A percentile compares a stretch with the other conserved stretches of the same genome.
phyloP scores from a whole-genome alignment of 2,888 invertebrate genomes.

The Dromius quadrimaculatus region DNA sequence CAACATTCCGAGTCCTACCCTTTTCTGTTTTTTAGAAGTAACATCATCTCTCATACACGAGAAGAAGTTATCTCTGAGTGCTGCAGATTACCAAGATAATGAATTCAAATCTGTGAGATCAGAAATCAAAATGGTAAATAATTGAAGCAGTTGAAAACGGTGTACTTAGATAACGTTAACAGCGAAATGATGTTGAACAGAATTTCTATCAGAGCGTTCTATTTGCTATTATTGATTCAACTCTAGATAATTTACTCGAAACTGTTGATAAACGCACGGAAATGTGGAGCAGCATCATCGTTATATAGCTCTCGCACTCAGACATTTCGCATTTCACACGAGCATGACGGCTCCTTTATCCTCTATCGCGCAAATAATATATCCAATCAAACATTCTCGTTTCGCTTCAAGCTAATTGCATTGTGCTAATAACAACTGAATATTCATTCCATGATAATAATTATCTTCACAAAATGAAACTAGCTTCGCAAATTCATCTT shows the following conservation, averaged over 20 bases:
- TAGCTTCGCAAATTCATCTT: too few relatives aligned
- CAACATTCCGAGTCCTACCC: too few relatives aligned
- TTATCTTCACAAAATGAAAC: not conserved
- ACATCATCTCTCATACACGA: too few relatives aligned
- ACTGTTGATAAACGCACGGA: constrained; percentile 33
- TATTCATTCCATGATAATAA: constrained; percentile 1
- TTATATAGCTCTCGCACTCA: constrained; percentile 28
- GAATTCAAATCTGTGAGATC: too few relatives aligned
- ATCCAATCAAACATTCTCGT: constrained; percentile 28
- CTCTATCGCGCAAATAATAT: constrained; percentile 25
- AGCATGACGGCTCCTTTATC: constrained; percentile 13
- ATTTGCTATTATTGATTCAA: constrained; percentile 24
- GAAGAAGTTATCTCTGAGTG: too few relatives aligned
- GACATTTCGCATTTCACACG: not conserved
- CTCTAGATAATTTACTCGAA: constrained; percentile 25
- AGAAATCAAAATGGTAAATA: too few relatives aligned
- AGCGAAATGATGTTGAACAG: constrained; percentile 12
- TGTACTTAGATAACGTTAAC: constrained; percentile 3
- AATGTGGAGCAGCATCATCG: constrained; percentile 25
- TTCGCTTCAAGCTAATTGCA: constrained; percentile 16
- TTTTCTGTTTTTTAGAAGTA: too few relatives aligned
- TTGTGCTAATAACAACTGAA: constrained; percentile 15
- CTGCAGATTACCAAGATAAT: too few relatives aligned
- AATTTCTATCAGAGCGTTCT: constrained; percentile 16
- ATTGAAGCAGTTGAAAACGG: not conserved